These are phyloP conservation scores for Neocloeon triangulifer DNA, from an alignment of 1,140 invertebrate genomes.

Conservation along the genomic window DNA sequence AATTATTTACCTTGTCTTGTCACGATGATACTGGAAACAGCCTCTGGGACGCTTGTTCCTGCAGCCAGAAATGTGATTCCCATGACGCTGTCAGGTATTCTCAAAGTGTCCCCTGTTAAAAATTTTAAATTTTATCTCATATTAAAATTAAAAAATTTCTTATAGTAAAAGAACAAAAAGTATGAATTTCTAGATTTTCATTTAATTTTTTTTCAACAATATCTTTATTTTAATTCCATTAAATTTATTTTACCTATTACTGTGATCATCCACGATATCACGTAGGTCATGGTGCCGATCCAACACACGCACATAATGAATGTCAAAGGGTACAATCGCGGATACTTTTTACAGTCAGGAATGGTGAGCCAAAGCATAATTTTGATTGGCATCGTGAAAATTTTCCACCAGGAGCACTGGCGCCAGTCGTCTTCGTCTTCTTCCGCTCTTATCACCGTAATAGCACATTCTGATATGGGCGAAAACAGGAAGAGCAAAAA, in stretches of 20 bases:
- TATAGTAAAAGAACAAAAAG: too few species aligned
- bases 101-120: conserved; percentile 36
- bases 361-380: conserved; percentile 45
- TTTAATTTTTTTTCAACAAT: too few species aligned
- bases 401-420: conserved; percentile 27
- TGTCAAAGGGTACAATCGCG: conserved; percentile 29
- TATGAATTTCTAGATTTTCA: too few species aligned
- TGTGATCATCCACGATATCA: conserved; percentile 50
- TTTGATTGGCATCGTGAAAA: conserved; percentile 47
- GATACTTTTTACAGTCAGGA: conserved; percentile 44
- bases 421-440: not conserved
- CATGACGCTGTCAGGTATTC: conserved; percentile 51
- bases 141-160: too few species aligned
- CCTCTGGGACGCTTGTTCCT: conserved; percentile 69
- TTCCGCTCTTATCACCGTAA: not conserved
- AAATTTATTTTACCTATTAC: conserved; percentile 34
- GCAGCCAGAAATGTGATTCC: conserved; percentile 64
- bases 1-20: conserved; percentile 59
- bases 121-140: too few species aligned
- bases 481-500: too few species aligned
- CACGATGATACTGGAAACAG: conserved; percentile 55
- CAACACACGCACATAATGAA: conserved; percentile 41
- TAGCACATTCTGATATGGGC: not conserved
- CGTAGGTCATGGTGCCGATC: conserved; percentile 35
- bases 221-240: too few species aligned